A percentile compares a stretch with the other conserved stretches of the same genome.
phyloP scores from a whole-genome alignment of 2,888 invertebrate species.

The Sisyra terminalis region DNA sequence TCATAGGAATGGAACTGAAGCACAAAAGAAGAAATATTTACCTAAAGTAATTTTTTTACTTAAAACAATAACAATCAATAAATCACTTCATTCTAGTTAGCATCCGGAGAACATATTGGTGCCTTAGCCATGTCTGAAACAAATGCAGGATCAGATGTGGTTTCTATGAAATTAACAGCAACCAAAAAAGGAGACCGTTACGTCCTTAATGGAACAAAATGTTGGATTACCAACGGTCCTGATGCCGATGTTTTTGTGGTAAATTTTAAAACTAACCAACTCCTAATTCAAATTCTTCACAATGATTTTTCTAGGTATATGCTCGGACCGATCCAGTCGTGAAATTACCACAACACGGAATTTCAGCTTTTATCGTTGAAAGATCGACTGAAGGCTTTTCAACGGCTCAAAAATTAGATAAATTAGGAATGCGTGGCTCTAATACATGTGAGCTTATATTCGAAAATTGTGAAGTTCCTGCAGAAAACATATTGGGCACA shows the following conservation, averaged over 20 bases:
- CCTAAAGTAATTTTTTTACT: constrained; percentile 51
- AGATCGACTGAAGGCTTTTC: constrained; percentile 77
- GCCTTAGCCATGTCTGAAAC: constrained; percentile 95
- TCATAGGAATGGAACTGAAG: constrained; percentile 76
- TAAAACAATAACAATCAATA: background rate
- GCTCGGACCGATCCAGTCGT: constrained; percentile 65
- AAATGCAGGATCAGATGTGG: constrained; percentile 89
- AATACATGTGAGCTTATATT: constrained; percentile 92
- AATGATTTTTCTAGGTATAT: constrained; percentile 48
- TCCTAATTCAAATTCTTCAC: background rate
- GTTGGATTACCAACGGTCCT: constrained; percentile 98
- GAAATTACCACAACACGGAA: constrained; percentile 72
- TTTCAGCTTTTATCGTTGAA: constrained; percentile 90
- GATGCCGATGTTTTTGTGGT: constrained; percentile 90
- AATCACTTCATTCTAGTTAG: constrained; percentile 39
- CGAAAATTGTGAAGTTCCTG: constrained; percentile 84
- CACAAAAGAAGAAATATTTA: constrained; percentile 84
- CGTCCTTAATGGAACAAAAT: constrained; percentile 88
- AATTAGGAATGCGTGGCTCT: constrained; percentile 96
- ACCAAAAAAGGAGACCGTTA: constrained; percentile 83
- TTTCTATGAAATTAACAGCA: constrained; percentile 87
- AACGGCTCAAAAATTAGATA: constrained; percentile 81
- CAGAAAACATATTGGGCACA: constrained; percentile 66
- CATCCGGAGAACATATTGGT: constrained; percentile 85
- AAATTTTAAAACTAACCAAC: constrained; percentile 15